Base-by-base conservation (phyloP, 2,888 invertebrate species). In the Caenorhabditis sp. region DNA sequence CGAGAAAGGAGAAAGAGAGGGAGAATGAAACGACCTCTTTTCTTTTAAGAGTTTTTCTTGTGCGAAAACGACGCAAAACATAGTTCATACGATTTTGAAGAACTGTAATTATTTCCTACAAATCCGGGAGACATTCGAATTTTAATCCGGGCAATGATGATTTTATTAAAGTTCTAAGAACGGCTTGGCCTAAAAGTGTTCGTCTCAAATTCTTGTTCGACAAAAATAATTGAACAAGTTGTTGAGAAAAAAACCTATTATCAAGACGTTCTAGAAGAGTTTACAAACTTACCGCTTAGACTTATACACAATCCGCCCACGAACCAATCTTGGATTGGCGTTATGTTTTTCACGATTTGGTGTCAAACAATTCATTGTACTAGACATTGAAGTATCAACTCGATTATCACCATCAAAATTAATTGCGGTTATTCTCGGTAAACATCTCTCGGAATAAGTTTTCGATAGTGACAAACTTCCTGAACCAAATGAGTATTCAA, bases 281-380 rank as follows among this genome's bases (percentile, higher is more conserved):
- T n/a, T n/a, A n/a, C n/a, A 37, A 27, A 59, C 73, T 71, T 69
- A 81, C 81, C 83, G 79, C 66, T 82, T 82, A 51, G 82, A 76
- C 24, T 80, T 82, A 64, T 83, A 85, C n/a, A 84, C 84, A 36
- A 80, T 76, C 14, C 85, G 61, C 6, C 85, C 85, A 12, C 85
- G 81, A 10, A 84, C 81, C 17, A 85, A 79, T 49, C 83, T 72
- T 21, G 77, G 81, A 68, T 79, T 80, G 17, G 77, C 77, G 59
- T 66, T 69, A 59, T 64, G 49, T 24, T 68, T 67, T 24, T 70
- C 75, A 6, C 70, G 67, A 53, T 75, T 75, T 31, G 75, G 75
- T 6, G 75, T 70, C 60, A 75, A 53, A 64, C 77, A 70, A 65
- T 68, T 67, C 73, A 69, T 71, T 50, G 19, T 24, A 62, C 60